A percentile compares a stretch with the other conserved stretches of the same genome.
phyloP scores from a whole-genome alignment of 2,888 invertebrate species.

The Tipula lateralis region DNA sequence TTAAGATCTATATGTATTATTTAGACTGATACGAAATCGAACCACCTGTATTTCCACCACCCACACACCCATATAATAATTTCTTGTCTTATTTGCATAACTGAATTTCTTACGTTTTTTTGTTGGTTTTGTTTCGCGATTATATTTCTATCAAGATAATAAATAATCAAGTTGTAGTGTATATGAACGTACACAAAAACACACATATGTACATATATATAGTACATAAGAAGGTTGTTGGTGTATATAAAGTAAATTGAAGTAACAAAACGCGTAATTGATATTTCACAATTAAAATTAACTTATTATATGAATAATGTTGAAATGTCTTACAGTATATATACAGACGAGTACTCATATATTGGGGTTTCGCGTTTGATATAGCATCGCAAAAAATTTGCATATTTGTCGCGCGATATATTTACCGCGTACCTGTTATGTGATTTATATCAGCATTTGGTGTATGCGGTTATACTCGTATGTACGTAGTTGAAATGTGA shows the following conservation, averaged over 20 bases:
- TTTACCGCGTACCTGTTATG: background rate
- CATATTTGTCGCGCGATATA: conserved; percentile 11
- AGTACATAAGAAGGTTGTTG: background rate
- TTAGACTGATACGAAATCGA: background rate
- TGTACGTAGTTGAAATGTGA: background rate
- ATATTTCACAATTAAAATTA: conserved; percentile 11
- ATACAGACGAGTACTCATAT: background rate
- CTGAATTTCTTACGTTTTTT: background rate
- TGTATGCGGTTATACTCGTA: background rate
- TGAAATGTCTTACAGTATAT: background rate
- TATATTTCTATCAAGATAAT: conserved; percentile 3
- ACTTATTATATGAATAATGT: background rate
- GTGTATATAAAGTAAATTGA: background rate
- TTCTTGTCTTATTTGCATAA: conserved; percentile 6
- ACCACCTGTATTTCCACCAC: background rate
- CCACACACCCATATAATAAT: background rate
- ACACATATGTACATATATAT: background rate
- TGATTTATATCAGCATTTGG: background rate
- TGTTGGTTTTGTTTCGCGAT: background rate
- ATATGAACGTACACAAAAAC: background rate
- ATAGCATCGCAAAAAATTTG: background rate
- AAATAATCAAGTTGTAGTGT: conserved; percentile 19
- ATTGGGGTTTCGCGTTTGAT: background rate
- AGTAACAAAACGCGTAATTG: background rate
- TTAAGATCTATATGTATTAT: background rate